These are phyloP conservation scores for Phallusia fumigata DNA, from an alignment of 23 tunicate genomes.

Conservation along the genomic window DNA sequence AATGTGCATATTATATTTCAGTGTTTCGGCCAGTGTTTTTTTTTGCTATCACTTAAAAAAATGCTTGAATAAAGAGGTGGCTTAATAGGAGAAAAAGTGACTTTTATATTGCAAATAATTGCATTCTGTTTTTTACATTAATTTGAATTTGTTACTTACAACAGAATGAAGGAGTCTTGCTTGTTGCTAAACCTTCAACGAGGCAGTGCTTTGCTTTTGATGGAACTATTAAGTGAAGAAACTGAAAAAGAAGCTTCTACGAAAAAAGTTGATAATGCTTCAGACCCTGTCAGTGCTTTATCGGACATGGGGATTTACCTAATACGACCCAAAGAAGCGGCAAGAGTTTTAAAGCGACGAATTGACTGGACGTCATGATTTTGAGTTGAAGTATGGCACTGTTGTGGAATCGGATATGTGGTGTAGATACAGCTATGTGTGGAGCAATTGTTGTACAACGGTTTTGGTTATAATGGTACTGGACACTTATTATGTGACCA, in stretches of 20 bases:
- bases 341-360: constrained; percentile 41
- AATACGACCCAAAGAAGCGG: constrained; percentile 31
- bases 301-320: constrained; percentile 53
- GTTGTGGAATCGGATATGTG: no score
- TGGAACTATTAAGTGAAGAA: constrained; percentile 42
- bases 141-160: background rate
- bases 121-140: background rate
- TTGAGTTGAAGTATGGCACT: background rate
- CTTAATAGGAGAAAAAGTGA: no score
- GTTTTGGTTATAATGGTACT: no score
- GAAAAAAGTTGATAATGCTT: constrained; percentile 18
- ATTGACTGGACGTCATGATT: constrained; percentile 44
- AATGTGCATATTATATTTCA: no score
- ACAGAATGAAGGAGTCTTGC: constrained; percentile 83
- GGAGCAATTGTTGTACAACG: no score
- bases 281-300: constrained; percentile 37
- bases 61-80: no score
- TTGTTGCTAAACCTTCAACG: constrained; percentile 58
- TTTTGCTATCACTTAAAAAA: no score
- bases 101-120: no score
- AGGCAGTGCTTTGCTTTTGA: constrained; percentile 77
- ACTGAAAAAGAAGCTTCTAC: constrained; percentile 7
- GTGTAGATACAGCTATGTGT: no score
- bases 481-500: no score
- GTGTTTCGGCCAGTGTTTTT: no score